A percentile compares a stretch with the other conserved stretches of the same genome.
These are phyloP conservation scores for Hyposoter dolosus DNA, from an alignment of 2,888 invertebrate genomes.

Conservation along the genomic window DNA sequence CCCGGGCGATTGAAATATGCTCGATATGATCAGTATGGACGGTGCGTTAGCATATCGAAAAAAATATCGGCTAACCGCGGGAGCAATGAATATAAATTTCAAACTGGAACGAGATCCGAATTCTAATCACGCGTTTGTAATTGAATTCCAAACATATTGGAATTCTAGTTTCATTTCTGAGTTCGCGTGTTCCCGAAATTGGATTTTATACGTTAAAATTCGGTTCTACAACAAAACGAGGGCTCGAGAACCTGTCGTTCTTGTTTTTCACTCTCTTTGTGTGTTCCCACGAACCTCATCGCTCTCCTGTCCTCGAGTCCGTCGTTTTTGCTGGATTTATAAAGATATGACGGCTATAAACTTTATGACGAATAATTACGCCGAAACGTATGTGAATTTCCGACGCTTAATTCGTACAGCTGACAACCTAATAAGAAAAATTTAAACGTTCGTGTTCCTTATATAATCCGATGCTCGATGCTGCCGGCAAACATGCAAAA, in stretches of 20 bases:
- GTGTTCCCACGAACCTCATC: not conserved
- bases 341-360: not conserved
- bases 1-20: not conserved
- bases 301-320: too few species aligned
- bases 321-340: not conserved
- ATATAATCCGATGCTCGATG: not conserved
- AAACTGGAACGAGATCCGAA: slow-evolving; percentile 18
- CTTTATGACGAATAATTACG: not conserved
- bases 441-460: too few species aligned
- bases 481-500: not conserved
- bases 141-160: slow-evolving; percentile 62
- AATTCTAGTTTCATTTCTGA: slow-evolving; percentile 50
- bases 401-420: not conserved
- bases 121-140: slow-evolving; percentile 41
- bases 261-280: not conserved
- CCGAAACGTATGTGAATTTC: not conserved
- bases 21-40: not conserved
- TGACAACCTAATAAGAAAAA: not conserved
- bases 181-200: not conserved
- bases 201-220: not conserved
- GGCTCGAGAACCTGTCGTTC: slow-evolving; percentile 2
- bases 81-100: slow-evolving; percentile 18
- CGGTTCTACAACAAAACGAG: not conserved
- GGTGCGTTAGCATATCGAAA: slow-evolving; percentile 10
- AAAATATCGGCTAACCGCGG: slow-evolving; percentile 19